Evolutionary conservation across 2,797 vertebrate species (phyloP).

Genomic region (Helostoma temminkii): DNA sequence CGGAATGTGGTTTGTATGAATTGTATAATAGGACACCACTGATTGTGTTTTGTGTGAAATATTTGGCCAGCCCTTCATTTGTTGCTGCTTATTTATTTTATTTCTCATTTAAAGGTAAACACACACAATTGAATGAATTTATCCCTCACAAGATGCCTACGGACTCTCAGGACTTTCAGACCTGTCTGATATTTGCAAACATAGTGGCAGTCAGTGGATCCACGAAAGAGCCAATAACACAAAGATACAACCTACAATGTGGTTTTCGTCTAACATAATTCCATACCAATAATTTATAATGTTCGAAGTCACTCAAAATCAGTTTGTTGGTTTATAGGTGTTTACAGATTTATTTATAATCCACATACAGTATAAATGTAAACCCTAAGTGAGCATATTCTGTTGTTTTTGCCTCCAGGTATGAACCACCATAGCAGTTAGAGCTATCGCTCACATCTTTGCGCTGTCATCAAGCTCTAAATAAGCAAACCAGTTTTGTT

Average conservation of each 20-base stretch:
- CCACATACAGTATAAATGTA: neutral
- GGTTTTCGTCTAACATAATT: neutral
- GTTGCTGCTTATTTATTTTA: neutral
- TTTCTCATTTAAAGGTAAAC: neutral
- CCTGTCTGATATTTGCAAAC: neutral
- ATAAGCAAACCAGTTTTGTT: slow-evolving; percentile 39
- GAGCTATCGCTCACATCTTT: slow-evolving; percentile 67
- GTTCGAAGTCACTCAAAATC: neutral
- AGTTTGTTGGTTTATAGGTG: neutral
- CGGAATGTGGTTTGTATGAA: slow-evolving; percentile 31
- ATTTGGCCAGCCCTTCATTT: neutral
- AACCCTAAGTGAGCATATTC: too few species aligned
- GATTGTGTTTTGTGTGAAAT: slow-evolving; percentile 32
- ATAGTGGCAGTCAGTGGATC: neutral
- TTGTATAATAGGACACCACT: neutral
- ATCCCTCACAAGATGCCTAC: neutral
- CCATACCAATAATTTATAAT: neutral
- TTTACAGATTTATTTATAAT: slow-evolving; percentile 9
- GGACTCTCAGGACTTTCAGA: neutral
- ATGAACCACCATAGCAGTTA: slow-evolving; percentile 47
- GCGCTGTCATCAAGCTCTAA: slow-evolving; percentile 63
- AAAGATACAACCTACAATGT: neutral
- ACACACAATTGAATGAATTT: neutral
- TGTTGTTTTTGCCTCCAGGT: slow-evolving; percentile 60
- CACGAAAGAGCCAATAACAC: neutral